A percentile compares a stretch with the other conserved stretches of the same genome.
Conservation (phyloP, 2,113 vertebrate genomes). For the Elachura formosa region DNA sequence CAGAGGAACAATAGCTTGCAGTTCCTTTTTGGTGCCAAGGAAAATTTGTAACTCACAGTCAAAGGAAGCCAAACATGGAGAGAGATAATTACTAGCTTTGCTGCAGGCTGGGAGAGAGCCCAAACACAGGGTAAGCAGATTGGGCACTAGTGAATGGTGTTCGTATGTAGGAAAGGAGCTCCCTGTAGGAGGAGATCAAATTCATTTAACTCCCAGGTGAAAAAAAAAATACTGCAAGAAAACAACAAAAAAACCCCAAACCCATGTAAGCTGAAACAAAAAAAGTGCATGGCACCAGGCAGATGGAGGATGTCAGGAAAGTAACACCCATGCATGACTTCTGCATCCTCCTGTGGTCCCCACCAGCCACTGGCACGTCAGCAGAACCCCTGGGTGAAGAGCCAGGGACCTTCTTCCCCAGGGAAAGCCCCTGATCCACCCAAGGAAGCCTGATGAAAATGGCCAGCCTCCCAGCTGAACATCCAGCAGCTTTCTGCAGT, state of each 20-base stretch:
- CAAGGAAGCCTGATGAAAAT: fast-evolving
- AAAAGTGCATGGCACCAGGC: neutral
- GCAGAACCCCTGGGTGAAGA: neutral
- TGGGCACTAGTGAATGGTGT: neutral
- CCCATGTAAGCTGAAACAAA: neutral
- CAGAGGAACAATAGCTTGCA: slow-evolving; percentile 21
- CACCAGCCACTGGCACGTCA: fast-evolving
- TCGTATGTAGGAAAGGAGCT: neutral
- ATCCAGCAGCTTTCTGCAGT: neutral
- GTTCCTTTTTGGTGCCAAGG: slow-evolving; percentile 17
- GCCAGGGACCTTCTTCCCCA: neutral
- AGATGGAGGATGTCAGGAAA: neutral
- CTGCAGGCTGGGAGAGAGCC: slow-evolving; percentile 21
- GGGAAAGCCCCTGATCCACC: neutral
- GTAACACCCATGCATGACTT: neutral
- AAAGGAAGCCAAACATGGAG: neutral
- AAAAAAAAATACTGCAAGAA: neutral
- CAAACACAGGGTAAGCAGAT: neutral
- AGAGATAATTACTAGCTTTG: slow-evolving; percentile 24
- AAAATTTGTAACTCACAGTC: slow-evolving; percentile 26
- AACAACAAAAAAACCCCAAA: neutral
- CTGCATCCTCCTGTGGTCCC: neutral
- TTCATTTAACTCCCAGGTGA: neutral
- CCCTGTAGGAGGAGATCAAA: neutral
- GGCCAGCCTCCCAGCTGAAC: neutral